These are phyloP conservation scores for Platyrinchus mystaceus DNA, from an alignment of 2,797 vertebrate species.

Conservation along the genomic window DNA sequence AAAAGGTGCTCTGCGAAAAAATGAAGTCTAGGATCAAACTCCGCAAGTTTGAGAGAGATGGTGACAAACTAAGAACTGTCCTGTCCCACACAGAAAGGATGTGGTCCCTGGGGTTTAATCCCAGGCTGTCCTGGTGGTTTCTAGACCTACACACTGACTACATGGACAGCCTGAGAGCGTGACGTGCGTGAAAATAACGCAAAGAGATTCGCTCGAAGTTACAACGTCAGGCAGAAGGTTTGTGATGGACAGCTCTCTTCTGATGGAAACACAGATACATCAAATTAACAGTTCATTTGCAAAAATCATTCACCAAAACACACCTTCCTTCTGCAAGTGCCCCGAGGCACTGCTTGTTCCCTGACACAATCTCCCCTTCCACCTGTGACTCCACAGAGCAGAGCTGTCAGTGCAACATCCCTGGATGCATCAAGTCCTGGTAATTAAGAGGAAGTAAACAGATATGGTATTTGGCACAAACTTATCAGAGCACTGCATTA, in stretches of 20 bases:
- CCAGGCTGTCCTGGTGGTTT: not conserved
- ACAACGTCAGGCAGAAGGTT: not conserved
- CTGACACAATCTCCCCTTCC: not conserved
- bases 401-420: not conserved
- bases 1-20: not conserved
- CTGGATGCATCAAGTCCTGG: not conserved
- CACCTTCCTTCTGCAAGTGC: not conserved
- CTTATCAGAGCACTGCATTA: not conserved
- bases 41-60: not conserved
- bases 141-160: not conserved
- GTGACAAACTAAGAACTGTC: not conserved
- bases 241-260: not conserved
- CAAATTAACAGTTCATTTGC: not conserved
- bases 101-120: not conserved
- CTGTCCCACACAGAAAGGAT: not conserved
- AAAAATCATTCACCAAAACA: not conserved
- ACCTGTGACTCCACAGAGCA: not conserved
- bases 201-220: not conserved
- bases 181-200: not conserved
- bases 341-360: not conserved
- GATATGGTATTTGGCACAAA: not conserved
- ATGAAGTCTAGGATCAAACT: not conserved
- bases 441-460: not conserved
- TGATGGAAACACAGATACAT: not conserved
- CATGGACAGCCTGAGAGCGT: accelerated